Base-by-base conservation (phyloP, 2,797 vertebrate species). In the Gymnoscopelus microlampas region DNA sequence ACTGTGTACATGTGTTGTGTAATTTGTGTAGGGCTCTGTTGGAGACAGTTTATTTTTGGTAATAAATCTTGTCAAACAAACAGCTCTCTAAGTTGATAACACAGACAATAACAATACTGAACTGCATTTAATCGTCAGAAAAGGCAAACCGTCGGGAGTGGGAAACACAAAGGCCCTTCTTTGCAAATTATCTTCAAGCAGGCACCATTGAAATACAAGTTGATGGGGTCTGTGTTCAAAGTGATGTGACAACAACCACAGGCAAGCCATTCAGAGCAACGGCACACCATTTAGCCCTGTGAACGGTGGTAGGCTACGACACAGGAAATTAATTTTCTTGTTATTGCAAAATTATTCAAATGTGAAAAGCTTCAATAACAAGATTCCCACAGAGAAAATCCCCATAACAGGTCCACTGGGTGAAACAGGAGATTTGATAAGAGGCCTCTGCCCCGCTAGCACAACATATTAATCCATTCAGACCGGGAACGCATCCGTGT, bases 301-400 rank as follows among this genome's bases (percentile, higher is more conserved):
- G 13, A 79, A 79, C 53, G 73, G 74, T 74, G 77, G 70, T 80
- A 76, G 80, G 82, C 81, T 4, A 81, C 71, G 78, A 81, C 68
- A 60, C 73, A 74, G 76, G 70, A 86, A 85, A 89, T 90, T 89
- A 70, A 85, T 89, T 90, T 88, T 82, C 84, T 67, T 81, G 75
- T 89, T 86, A 90, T 89, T 89, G 77, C 80, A 77, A 88, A 90
- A 88, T 90, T 85, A 92, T 92, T 92, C 83, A 90, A 90, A 93
- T 92, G 86, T 85, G 87, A 87, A 89, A 86, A 73, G 71, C 83
- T 74, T 92, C 84, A 88, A 91, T 90, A 92, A 91, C 83, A 79
- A 63, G 76, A 84, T 88, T 88, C 81, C 85, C 79, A 78, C 62
- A 73, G 83, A 85, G 83, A 87, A 92, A 88, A 89, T 87, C 69